These are phyloP conservation scores for Caenorhabditis sulstoni DNA, from an alignment of 2,888 invertebrate genomes.

Conservation along the genomic window DNA sequence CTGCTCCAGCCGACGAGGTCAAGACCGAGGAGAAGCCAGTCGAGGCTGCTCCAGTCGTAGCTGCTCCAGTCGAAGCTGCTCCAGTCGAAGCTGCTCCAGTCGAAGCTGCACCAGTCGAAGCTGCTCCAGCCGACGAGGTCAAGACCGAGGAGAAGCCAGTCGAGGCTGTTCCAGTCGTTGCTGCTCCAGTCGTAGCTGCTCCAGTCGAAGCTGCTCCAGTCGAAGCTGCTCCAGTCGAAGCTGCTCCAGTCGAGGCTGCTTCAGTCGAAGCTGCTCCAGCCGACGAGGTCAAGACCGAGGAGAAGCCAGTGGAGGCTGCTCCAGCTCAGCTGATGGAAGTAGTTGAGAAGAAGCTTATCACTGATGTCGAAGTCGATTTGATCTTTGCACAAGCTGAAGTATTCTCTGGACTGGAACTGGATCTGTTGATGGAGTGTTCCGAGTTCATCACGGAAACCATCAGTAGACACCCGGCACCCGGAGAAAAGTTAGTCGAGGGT, in stretches of 20 bases:
- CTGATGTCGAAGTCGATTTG: no score
- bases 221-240: constrained; percentile 8
- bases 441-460: no score
- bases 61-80: constrained; percentile 29
- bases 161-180: constrained; percentile 1
- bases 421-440: no score
- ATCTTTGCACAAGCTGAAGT: no score
- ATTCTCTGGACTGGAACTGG: no score
- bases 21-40: constrained; percentile 14
- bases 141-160: constrained; percentile 25
- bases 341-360: no score
- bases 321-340: no score
- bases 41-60: constrained; percentile 32
- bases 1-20: no score
- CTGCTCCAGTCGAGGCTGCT: constrained; percentile 16
- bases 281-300: constrained; percentile 8
- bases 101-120: constrained; percentile 20
- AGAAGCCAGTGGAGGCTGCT: constrained; percentile 11
- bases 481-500: no score
- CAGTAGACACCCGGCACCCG: no score
- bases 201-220: constrained; percentile 17
- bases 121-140: constrained; percentile 9
- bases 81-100: constrained; percentile 19
- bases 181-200: no score
- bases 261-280: constrained; percentile 18